These are phyloP conservation scores for Blastomussa wellsi DNA, from an alignment of 92 coral and sea anemone species.

Conservation along the genomic window DNA sequence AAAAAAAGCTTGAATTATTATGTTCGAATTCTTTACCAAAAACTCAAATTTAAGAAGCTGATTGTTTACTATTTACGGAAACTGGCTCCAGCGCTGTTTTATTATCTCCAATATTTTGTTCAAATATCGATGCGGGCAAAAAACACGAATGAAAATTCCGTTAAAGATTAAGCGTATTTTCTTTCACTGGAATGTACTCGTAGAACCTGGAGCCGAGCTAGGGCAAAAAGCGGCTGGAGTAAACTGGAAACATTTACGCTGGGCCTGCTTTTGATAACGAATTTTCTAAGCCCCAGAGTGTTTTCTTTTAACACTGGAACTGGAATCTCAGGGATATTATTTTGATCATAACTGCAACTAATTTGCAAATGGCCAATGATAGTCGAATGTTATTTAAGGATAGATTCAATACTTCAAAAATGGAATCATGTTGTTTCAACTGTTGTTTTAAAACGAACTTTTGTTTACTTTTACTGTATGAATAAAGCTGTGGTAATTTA, in stretches of 20 bases:
- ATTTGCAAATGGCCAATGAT: background rate
- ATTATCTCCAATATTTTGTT: too few species aligned
- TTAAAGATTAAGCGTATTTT: background rate
- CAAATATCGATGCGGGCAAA: background rate
- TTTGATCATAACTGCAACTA: background rate
- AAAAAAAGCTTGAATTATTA: background rate
- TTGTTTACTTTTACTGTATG: background rate
- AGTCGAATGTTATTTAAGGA: background rate
- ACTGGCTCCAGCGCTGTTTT: too few species aligned
- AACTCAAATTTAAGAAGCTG: background rate
- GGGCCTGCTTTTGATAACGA: background rate
- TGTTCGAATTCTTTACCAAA: background rate
- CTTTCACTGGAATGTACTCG: conserved; percentile 1
- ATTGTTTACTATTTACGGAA: background rate
- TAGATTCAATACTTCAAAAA: background rate
- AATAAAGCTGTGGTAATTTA: background rate
- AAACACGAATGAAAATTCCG: background rate
- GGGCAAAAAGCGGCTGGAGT: too few species aligned
- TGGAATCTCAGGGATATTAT: background rate
- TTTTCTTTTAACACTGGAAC: background rate
- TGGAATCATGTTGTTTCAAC: background rate
- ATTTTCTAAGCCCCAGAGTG: background rate
- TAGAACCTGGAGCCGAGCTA: background rate
- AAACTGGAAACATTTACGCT: too few species aligned
- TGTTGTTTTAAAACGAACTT: background rate